Evolutionary conservation across 2,888 invertebrate species (phyloP), one percentile per base, ranked within the genome.

Genomic region (Augochlorella aurata): DNA sequence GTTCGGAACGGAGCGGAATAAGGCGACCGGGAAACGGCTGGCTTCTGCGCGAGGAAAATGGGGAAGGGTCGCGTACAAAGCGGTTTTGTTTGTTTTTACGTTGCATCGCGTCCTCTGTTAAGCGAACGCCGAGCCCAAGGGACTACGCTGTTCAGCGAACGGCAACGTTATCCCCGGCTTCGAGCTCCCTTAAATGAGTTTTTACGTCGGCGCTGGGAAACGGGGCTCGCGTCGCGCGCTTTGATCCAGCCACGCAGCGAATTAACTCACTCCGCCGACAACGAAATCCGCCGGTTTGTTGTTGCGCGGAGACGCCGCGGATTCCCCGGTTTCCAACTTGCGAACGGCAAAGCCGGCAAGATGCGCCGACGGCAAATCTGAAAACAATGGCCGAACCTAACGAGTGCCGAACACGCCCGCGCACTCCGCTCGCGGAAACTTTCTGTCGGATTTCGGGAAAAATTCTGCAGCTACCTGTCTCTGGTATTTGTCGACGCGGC

Each of bases 171-270:
- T 70, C 54, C 45, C 47, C 14, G 21, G 61, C 65, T 29, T 50
- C 12, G 58, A 38, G 21, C 29, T 45, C 24, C 63, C 74, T 81
- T 74, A 74, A 84, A 77, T 45, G 52, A 50, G 52, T 72, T 29
- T 21, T 77, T 52, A 14, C 54, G 49, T 66, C 50, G 66, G 54
- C n/a, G 65, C 14, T 24, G 58, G 58, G 3, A 16, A 72, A 72
- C 68, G 21, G 50, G 24, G 38, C n/a, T 16, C 67, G 29, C 74
- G 24, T 61, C 8, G 21, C 21, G 44, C 45, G 44, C 72, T 72
- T 61, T 71, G 61, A 73, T 73, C 65, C 65, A 50, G 24, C 44
- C 16, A 29, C 63, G 63, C 47, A 45, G 21, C 74, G 66, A 24
- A 52, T 44, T 45, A 61, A 24, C 61, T 21, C 21, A 21, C 65